A percentile compares a stretch with the other conserved stretches of the same genome.
Conservation (phyloP, 2,888 invertebrate genomes). For the Rhimphoctona megacephalus region DNA sequence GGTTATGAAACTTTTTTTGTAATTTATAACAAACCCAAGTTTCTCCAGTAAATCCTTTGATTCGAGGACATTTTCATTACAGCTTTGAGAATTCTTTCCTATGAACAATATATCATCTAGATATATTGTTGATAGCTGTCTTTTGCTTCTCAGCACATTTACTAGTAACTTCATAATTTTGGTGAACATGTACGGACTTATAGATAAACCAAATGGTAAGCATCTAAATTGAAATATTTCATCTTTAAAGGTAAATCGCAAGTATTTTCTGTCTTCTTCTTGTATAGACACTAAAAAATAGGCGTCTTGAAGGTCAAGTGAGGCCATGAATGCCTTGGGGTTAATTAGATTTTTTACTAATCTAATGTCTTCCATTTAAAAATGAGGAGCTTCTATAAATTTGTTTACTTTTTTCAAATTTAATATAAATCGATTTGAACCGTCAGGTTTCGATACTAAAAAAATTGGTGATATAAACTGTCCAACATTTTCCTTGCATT, state of each 20-base stretch:
- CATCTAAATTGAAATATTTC: not conserved
- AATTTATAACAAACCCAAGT: not conserved
- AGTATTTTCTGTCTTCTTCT: not conserved
- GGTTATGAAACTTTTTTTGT: not conserved
- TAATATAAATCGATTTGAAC: no score
- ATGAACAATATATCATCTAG: slow-evolving; percentile 18
- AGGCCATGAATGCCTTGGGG: no score
- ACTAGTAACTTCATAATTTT: not conserved
- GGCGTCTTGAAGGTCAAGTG: no score
- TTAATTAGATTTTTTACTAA: no score
- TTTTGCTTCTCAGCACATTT: not conserved
- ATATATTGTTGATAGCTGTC: not conserved
- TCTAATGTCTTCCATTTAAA: no score
- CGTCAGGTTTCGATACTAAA: no score
- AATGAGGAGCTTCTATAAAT: no score
- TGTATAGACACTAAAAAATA: no score
- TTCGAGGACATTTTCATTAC: not conserved
- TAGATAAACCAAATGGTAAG: not conserved
- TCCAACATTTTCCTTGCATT: no score
- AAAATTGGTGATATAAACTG: no score
- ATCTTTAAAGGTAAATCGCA: slow-evolving; percentile 3
- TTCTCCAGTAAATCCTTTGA: not conserved
- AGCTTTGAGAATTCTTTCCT: not conserved
- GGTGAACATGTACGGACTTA: not conserved
- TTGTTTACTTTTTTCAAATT: no score